Evolutionary conservation across 1,140 invertebrate species (phyloP).

Genomic region (Caenorhabditis remanei): DNA sequence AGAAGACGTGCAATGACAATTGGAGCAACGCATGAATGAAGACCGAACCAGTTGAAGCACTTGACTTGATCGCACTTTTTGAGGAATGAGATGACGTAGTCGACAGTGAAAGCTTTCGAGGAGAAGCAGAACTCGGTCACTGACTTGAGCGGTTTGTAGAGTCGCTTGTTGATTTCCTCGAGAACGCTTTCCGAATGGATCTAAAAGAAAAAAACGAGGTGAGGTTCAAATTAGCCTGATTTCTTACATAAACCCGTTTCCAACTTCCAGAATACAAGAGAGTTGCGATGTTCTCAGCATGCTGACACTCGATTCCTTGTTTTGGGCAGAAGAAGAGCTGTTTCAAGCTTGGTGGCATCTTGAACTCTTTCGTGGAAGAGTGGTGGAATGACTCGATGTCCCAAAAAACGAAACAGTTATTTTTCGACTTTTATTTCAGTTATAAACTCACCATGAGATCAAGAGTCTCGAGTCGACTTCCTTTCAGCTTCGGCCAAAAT

Average conservation of each 20-base stretch:
- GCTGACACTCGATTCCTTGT: background rate
- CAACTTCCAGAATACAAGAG: conserved; percentile 18
- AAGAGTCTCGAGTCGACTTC: conserved; percentile 25
- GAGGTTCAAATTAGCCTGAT: background rate
- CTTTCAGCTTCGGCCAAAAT: conserved; percentile 42
- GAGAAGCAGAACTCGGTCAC: conserved; percentile 40
- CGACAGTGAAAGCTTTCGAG: conserved; percentile 30
- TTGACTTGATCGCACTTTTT: conserved; percentile 14
- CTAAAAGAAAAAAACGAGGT: background rate
- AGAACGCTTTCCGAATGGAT: conserved; percentile 37
- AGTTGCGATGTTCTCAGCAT: conserved; percentile 12
- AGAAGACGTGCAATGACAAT: conserved; percentile 38
- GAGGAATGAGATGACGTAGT: conserved; percentile 15
- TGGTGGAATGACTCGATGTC: conserved; percentile 46
- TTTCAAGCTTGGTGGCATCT: conserved; percentile 16
- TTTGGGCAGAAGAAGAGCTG: conserved; percentile 41
- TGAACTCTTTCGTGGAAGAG: conserved; percentile 46
- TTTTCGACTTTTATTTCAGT: background rate
- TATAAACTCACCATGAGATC: conserved; percentile 22
- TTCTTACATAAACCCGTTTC: conserved; percentile 29
- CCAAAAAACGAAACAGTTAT: conserved; percentile 37
- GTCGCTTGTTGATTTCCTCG: background rate
- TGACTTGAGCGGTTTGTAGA: conserved; percentile 4
- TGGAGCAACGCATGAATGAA: conserved; percentile 43
- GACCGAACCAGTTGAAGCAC: conserved; percentile 43